These are phyloP conservation scores for Syngnathus scovelli DNA, from an alignment of 2,113 vertebrate species.

Conservation along the genomic window DNA sequence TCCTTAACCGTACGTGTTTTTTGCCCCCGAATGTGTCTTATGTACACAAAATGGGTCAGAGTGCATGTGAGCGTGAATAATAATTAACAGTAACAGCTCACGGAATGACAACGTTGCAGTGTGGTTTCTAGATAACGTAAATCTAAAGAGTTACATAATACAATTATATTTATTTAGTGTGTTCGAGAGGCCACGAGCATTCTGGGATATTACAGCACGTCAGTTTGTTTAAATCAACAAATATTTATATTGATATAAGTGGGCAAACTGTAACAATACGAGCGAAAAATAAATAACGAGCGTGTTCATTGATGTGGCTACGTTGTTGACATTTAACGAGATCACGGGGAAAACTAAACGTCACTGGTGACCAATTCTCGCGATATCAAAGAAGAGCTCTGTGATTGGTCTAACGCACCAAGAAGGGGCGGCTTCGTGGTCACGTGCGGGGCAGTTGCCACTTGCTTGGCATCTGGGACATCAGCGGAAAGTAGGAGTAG, in stretches of 20 bases:
- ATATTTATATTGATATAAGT: not conserved
- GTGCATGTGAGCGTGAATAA: not conserved
- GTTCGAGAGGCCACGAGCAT: not conserved
- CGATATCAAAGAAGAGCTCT: slow-evolving; percentile 22
- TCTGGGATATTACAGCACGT: not conserved
- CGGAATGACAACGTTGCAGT: not conserved
- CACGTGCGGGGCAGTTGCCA: slow-evolving; percentile 46
- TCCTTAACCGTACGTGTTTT: no score
- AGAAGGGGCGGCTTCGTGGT: slow-evolving; percentile 4
- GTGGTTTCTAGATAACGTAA: not conserved
- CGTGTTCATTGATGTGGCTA: slow-evolving; percentile 3
- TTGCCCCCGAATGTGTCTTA: no score
- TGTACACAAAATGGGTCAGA: no score
- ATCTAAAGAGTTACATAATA: not conserved
- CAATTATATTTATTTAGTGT: not conserved
- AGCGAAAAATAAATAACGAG: not conserved
- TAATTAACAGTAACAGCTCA: not conserved
- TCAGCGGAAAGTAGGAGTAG: not conserved
- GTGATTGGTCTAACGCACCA: slow-evolving; percentile 27
- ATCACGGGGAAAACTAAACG: slow-evolving; percentile 35
- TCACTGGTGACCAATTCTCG: slow-evolving; percentile 37
- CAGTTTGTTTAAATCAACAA: not conserved
- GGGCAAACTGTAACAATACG: not conserved
- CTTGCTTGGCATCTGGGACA: slow-evolving; percentile 73
- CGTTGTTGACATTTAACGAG: not conserved